These are phyloP conservation scores for Toxotes lorentzi DNA, from an alignment of 2,797 vertebrate genomes.

Conservation along the genomic window DNA sequence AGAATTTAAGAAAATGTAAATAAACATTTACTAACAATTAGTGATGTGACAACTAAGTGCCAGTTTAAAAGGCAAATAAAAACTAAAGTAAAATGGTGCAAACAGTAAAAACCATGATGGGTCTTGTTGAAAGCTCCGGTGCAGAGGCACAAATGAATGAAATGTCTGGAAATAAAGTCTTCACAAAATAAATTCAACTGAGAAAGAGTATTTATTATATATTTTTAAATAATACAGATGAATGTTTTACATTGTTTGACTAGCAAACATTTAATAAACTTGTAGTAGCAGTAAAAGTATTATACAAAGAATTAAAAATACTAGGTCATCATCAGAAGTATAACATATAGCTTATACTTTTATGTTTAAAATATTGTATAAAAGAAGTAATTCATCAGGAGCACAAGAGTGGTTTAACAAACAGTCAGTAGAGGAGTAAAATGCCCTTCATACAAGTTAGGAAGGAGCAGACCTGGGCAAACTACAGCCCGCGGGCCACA, in stretches of 20 bases:
- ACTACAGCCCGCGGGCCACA: too few species aligned
- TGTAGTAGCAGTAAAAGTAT: constrained; percentile 24
- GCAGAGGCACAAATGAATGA: background rate
- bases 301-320: constrained; percentile 59
- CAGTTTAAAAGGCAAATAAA: background rate
- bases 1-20: background rate
- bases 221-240: constrained; percentile 46
- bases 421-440: constrained; percentile 47
- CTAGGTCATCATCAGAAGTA: constrained; percentile 38
- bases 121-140: background rate
- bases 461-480: too few species aligned
- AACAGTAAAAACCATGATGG: background rate
- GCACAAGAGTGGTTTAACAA: constrained; percentile 40
- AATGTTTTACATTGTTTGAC: constrained; percentile 45
- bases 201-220: constrained; percentile 59
- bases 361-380: constrained; percentile 49
- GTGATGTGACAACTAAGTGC: background rate
- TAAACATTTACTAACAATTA: background rate
- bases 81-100: background rate
- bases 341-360: constrained; percentile 39
- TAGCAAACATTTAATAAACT: constrained; percentile 58
- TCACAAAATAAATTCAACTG: constrained; percentile 2
- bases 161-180: constrained; percentile 12
- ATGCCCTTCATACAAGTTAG: constrained; percentile 22
- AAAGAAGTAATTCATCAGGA: constrained; percentile 46